These are phyloP conservation scores for Rallus limicola DNA, from an alignment of 2,113 vertebrate genomes.

Conservation along the genomic window DNA sequence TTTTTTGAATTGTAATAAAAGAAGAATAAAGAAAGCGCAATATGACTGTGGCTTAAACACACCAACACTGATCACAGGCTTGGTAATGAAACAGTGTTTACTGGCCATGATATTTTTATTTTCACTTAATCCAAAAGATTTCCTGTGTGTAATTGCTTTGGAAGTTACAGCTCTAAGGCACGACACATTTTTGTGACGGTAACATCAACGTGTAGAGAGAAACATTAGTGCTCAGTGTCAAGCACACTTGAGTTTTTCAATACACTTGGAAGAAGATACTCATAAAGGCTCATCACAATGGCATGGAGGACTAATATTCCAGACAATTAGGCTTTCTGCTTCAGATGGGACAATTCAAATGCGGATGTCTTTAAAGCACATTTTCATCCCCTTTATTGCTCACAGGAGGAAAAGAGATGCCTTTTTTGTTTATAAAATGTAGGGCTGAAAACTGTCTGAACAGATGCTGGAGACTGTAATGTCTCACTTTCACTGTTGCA, in stretches of 20 bases:
- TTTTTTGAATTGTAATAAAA: neutral
- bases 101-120: slow-evolving; percentile 69
- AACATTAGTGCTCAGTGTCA: slow-evolving; percentile 70
- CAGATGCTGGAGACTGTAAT: slow-evolving; percentile 39
- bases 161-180: slow-evolving; percentile 75
- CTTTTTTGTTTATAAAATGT: slow-evolving; percentile 71
- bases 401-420: slow-evolving; percentile 61
- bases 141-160: slow-evolving; percentile 67
- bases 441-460: slow-evolving; percentile 49
- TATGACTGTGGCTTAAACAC: neutral
- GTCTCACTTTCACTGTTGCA: slow-evolving; percentile 39
- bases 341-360: slow-evolving; percentile 76
- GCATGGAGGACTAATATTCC: slow-evolving; percentile 62
- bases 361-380: slow-evolving; percentile 66
- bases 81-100: slow-evolving; percentile 51
- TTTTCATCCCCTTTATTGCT: slow-evolving; percentile 64
- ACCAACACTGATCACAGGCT: neutral
- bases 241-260: slow-evolving; percentile 76
- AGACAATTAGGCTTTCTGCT: slow-evolving; percentile 75
- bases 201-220: slow-evolving; percentile 45
- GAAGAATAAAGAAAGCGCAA: neutral
- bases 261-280: slow-evolving; percentile 59
- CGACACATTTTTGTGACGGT: slow-evolving; percentile 63
- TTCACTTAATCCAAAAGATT: slow-evolving; percentile 62
- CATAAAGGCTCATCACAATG: slow-evolving; percentile 52